phyloP scores from a whole-genome alignment of 2,113 vertebrate species.

The Cochlearius cochlearius region DNA sequence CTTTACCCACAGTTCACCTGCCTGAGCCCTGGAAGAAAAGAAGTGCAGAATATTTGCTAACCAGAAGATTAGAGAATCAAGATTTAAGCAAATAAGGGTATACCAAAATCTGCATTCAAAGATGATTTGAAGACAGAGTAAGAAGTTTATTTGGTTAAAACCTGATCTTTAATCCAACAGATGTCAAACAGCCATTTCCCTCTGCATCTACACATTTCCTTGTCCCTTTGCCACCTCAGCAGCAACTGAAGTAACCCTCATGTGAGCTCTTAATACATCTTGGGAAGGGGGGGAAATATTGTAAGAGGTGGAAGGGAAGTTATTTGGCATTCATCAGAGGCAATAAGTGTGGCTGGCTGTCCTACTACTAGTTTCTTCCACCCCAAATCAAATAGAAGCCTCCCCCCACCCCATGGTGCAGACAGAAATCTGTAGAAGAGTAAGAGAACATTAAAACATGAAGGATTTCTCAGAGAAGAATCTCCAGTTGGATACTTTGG shows the following conservation, averaged over 20 bases:
- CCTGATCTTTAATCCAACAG: not conserved
- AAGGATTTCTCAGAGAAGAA: not conserved
- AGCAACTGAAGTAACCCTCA: not conserved
- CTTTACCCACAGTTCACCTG: slow-evolving; percentile 96
- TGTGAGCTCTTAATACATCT: not conserved
- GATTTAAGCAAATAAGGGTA: not conserved
- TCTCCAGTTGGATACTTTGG: not conserved
- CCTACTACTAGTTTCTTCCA: not conserved
- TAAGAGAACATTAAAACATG: not conserved
- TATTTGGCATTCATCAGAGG: not conserved
- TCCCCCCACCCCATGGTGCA: not conserved
- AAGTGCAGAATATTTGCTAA: not conserved
- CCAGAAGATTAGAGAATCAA: not conserved
- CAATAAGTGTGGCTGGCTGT: not conserved
- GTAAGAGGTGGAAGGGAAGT: not conserved
- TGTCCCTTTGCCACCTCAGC: not conserved
- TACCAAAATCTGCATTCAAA: not conserved
- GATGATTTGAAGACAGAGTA: not conserved
- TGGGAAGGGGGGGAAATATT: not conserved
- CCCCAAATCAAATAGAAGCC: not conserved
- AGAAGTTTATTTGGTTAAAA: not conserved
- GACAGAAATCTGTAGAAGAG: not conserved
- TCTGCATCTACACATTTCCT: not conserved
- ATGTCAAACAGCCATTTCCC: not conserved
- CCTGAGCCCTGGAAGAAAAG: slow-evolving; percentile 85